These are phyloP conservation scores for Sibirionetta formosa DNA, from an alignment of 2,797 vertebrate genomes.

Conservation along the genomic window DNA sequence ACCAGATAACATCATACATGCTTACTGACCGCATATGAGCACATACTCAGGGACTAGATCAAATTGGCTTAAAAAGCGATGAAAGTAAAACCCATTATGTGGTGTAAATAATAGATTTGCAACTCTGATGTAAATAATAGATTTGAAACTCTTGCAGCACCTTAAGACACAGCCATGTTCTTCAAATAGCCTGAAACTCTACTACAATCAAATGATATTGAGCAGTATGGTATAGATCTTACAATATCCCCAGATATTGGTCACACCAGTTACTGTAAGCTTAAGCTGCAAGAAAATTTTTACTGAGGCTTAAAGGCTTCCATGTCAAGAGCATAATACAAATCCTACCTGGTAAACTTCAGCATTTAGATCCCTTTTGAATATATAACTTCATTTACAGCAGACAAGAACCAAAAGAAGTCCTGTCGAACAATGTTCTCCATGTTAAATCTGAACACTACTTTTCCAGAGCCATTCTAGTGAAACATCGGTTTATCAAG, in stretches of 20 bases:
- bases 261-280: slow-evolving; percentile 25
- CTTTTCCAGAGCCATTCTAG: not conserved
- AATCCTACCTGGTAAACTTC: slow-evolving; percentile 21
- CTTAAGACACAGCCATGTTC: not conserved
- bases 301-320: slow-evolving; percentile 20
- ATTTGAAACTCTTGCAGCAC: slow-evolving; percentile 8
- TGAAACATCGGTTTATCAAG: not conserved
- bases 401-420: not conserved
- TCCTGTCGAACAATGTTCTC: not conserved
- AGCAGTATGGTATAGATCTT: slow-evolving; percentile 33
- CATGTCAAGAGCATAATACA: not conserved
- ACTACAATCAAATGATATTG: slow-evolving; percentile 41
- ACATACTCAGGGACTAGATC: not conserved
- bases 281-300: slow-evolving; percentile 49
- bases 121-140: slow-evolving; percentile 15
- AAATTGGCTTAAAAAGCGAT: not conserved
- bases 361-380: slow-evolving; percentile 8
- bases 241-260: slow-evolving; percentile 28
- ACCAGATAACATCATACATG: not conserved
- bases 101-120: slow-evolving; percentile 36
- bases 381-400: slow-evolving; percentile 37
- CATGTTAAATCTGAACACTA: not conserved
- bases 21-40: not conserved
- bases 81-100: not conserved
- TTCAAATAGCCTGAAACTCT: slow-evolving; percentile 11